phyloP scores from a whole-genome alignment of 1,140 invertebrate genomes.

The Zaprionus kolodkinae region DNA sequence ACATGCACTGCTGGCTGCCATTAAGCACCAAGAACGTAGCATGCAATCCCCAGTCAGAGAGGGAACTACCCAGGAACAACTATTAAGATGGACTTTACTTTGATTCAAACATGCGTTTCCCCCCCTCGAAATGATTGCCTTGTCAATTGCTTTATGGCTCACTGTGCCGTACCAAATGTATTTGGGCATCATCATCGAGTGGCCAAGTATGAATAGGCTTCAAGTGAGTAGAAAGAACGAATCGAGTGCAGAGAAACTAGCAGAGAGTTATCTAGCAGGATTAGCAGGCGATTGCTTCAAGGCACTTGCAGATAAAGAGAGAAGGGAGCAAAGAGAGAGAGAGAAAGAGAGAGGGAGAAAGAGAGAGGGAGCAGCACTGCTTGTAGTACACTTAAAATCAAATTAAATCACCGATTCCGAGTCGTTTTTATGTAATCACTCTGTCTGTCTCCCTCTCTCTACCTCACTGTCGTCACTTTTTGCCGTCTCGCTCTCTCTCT shows the following conservation, averaged over 20 bases:
- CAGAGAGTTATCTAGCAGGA: not conserved
- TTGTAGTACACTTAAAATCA: not conserved
- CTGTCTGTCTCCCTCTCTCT: not conserved
- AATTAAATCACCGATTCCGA: not conserved
- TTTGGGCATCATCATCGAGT: slow-evolving; percentile 40
- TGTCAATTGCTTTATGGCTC: slow-evolving; percentile 79
- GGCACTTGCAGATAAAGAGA: not conserved
- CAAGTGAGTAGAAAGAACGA: slow-evolving; percentile 10
- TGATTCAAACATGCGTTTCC: slow-evolving; percentile 67
- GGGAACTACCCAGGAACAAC: slow-evolving; percentile 19
- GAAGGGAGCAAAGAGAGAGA: not conserved
- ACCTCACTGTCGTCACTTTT: slow-evolving; percentile 11
- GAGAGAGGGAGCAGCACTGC: no score
- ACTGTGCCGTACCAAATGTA: slow-evolving; percentile 68
- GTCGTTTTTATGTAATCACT: slow-evolving; percentile 4
- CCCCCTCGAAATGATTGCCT: slow-evolving; percentile 68
- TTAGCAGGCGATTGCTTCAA: not conserved
- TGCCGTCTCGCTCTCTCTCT: slow-evolving; percentile 6
- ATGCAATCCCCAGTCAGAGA: slow-evolving; percentile 38
- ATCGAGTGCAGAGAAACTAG: not conserved
- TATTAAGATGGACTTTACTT: slow-evolving; percentile 47
- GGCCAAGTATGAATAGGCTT: slow-evolving; percentile 29
- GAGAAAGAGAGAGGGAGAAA: not conserved
- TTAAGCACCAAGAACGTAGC: slow-evolving; percentile 64
- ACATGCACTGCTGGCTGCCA: slow-evolving; percentile 75